These are phyloP conservation scores for Anabacerthia variegaticeps DNA, from an alignment of 2,797 vertebrate genomes.

Conservation along the genomic window DNA sequence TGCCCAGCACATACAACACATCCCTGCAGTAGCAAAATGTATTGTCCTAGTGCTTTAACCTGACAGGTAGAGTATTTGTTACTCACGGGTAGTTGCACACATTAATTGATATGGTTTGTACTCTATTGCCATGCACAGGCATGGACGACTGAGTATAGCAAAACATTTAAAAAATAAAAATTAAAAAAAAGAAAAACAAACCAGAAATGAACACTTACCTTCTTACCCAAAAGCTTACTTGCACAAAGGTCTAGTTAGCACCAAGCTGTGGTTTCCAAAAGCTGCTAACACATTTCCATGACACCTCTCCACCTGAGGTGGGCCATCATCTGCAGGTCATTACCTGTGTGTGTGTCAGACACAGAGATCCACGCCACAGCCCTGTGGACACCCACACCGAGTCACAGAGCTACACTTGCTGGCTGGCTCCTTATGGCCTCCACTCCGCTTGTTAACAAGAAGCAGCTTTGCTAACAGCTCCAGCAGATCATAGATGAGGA, in stretches of 20 bases:
- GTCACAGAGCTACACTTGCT: no score
- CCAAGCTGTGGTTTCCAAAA: not conserved
- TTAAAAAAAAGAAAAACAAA: not conserved
- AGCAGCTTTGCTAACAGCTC: not conserved
- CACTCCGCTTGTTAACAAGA: fast-evolving
- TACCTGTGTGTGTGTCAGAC: not conserved
- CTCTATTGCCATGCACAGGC: not conserved
- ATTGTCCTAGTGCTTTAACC: not conserved
- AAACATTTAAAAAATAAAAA: not conserved
- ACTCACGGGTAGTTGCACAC: not conserved
- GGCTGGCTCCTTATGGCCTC: not conserved
- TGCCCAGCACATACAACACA: not conserved
- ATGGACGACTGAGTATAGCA: not conserved
- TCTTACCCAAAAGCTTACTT: not conserved
- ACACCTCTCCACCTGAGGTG: not conserved
- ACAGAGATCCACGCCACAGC: not conserved
- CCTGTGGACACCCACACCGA: no score
- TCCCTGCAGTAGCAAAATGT: not conserved
- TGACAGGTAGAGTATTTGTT: not conserved
- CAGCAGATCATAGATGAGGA: not conserved
- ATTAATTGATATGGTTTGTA: not conserved
- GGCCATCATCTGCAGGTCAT: not conserved
- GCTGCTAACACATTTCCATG: not conserved
- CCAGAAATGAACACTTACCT: not conserved
- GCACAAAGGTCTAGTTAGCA: not conserved